A percentile compares a stretch with the other conserved stretches of the same genome.
These are phyloP conservation scores for Drosophila nigromelanica DNA, from an alignment of 1,140 invertebrate genomes.

Conservation along the genomic window DNA sequence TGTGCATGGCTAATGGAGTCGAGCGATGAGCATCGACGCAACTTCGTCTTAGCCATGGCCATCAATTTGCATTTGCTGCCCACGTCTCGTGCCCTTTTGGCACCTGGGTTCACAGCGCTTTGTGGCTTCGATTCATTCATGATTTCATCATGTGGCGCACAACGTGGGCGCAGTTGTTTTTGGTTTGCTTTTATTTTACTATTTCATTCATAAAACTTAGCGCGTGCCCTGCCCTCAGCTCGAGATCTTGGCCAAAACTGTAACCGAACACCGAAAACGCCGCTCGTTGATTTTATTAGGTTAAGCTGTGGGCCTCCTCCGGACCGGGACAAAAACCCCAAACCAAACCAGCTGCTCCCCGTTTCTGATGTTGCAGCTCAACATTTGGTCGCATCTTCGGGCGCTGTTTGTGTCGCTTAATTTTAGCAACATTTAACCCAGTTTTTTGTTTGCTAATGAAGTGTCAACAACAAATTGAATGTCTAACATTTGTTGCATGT, in stretches of 20 bases:
- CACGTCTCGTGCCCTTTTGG: conserved; percentile 71
- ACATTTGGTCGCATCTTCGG: conserved; percentile 49
- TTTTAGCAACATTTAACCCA: conserved; percentile 81
- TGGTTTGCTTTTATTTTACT: conserved; percentile 50
- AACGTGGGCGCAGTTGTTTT: conserved; percentile 64
- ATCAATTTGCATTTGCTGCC: conserved; percentile 80
- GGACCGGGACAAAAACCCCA: not conserved
- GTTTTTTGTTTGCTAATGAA: conserved; percentile 76
- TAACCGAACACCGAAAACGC: conserved; percentile 54
- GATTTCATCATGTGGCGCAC: conserved; percentile 62
- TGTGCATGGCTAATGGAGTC: conserved; percentile 61
- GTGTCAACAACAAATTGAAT: conserved; percentile 82
- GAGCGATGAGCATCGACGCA: conserved; percentile 27
- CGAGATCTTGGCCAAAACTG: conserved; percentile 41
- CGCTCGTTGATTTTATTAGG: conserved; percentile 73
- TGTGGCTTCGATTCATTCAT: conserved; percentile 48
- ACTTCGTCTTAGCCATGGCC: conserved; percentile 60
- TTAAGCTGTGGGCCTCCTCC: conserved; percentile 47
- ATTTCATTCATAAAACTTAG: conserved; percentile 64
- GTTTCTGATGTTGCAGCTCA: conserved; percentile 2
- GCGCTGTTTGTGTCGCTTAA: conserved; percentile 62
- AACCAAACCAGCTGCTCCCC: conserved; percentile 13
- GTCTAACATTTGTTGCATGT: conserved; percentile 82
- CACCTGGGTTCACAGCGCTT: conserved; percentile 48
- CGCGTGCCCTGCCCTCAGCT: conserved; percentile 43